Evolutionary conservation across 2,888 invertebrate species (phyloP), one percentile per base, ranked within the genome.

Genomic region (Ochropleura leucogaster): DNA sequence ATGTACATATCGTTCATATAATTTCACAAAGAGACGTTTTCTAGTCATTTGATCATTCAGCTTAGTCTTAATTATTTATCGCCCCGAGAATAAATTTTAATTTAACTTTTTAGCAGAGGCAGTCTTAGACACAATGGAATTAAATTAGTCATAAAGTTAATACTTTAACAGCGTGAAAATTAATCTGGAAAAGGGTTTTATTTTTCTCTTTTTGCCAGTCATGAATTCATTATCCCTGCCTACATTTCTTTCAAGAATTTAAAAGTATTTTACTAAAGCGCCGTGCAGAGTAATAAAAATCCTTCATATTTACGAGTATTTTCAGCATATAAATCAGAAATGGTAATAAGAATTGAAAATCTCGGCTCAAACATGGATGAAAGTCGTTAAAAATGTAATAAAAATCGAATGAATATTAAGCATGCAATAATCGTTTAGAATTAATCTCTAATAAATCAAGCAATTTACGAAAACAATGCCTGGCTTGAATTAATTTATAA

Each of bases 111-210:
- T 53, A 71, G 44, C 78, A 78, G 67, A 53, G 55, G 68, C 30
- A 62, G 46, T 55, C 46, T 55, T 59, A 42, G 55, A 44, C 66
- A 69, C 51, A 72, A 78, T 68, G 49, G 53, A 84, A 85, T 77
- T 68, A 69, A 81, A 68, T 81, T 74, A 67, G n/a, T 46, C 42
- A 53, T 55, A 51, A 83, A 74, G 63, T 67, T 69, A 70, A 82
- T 68, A 65, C 68, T 77, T 82, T 51, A 72, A 78, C 68, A 47
- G 71, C 51, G 53, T 42, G 65, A 69, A 66, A 76, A 44, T 57
- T 55, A n/a, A 62, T 69, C 49, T 63, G 42, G n/a, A 78, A 72
- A 80, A 40, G 51, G 30, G 68, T 64, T 67, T 77, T 55, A 66
- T 63, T 71, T 49, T 82, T 67, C 46, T 12, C 42, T 44, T 69